Evolutionary conservation across 1,140 invertebrate species (phyloP).

Genomic region (Plectus sambesii): DNA sequence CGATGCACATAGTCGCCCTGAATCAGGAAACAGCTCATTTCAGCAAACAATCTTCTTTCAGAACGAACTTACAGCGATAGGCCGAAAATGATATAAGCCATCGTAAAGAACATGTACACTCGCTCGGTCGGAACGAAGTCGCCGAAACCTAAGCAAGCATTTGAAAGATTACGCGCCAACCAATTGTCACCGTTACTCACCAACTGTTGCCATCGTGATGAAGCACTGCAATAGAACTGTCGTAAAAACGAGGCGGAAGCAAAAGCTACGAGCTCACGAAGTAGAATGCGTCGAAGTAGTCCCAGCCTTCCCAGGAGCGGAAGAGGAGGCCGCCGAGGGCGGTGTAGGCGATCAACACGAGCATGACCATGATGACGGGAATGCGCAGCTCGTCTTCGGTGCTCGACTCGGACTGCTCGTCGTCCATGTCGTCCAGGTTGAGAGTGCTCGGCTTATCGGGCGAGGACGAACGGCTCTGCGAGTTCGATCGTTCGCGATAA

Average conservation of each 20-base stretch:
- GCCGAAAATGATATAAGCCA: conserved; percentile 45
- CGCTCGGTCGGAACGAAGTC: conserved; percentile 44
- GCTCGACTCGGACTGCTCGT: conserved; percentile 23
- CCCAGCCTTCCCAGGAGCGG: conserved; percentile 40
- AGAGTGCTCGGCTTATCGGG: conserved; percentile 33
- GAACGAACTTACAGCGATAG: conserved; percentile 35
- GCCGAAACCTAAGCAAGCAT: conserved; percentile 31
- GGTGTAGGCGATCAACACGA: conserved; percentile 39
- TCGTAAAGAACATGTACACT: conserved; percentile 44
- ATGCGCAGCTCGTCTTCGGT: conserved; percentile 37
- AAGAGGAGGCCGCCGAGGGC: conserved; percentile 41
- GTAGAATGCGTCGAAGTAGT: conserved; percentile 45
- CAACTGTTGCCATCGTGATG: conserved; percentile 46
- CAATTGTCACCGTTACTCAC: conserved; percentile 14
- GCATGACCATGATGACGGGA: conserved; percentile 42
- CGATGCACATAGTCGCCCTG: conserved; percentile 45
- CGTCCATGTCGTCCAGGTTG: conserved; percentile 39
- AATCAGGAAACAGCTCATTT: no score
- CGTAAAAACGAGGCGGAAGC: no score
- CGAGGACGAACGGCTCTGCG: conserved; percentile 23
- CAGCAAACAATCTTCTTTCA: conserved; percentile 15
- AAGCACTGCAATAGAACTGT: no score
- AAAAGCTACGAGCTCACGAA: no score
- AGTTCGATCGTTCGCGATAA: conserved; percentile 26
- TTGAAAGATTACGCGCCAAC: background rate